These are phyloP conservation scores for Lycodopsis pacificus DNA, from an alignment of 2,797 vertebrate genomes.

Conservation along the genomic window DNA sequence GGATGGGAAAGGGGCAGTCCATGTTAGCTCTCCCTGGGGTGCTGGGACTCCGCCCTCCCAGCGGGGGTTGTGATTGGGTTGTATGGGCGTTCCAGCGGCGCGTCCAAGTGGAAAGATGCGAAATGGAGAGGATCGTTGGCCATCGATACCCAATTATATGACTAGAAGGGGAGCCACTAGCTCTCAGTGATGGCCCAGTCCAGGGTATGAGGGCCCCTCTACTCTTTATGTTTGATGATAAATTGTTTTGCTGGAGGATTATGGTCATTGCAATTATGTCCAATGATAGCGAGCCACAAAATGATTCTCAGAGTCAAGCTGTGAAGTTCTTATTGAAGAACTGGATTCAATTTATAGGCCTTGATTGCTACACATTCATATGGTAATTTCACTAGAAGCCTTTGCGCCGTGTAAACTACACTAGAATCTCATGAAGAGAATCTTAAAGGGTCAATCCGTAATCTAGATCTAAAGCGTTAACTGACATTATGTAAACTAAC, in stretches of 20 bases:
- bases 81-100: slow-evolving; percentile 76
- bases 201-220: slow-evolving; percentile 35
- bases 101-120: slow-evolving; percentile 80
- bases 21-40: slow-evolving; percentile 53
- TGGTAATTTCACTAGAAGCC: slow-evolving; percentile 45
- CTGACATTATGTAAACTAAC: background rate
- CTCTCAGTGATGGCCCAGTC: slow-evolving; percentile 57
- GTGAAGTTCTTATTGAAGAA: slow-evolving; percentile 65
- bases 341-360: slow-evolving; percentile 51
- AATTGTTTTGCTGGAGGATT: slow-evolving; percentile 71
- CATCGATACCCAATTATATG: slow-evolving; percentile 85
- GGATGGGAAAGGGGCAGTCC: slow-evolving; percentile 56
- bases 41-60: slow-evolving; percentile 72
- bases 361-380: slow-evolving; percentile 52
- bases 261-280: slow-evolving; percentile 76
- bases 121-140: slow-evolving; percentile 81
- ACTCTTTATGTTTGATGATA: slow-evolving; percentile 66
- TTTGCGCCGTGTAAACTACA: background rate
- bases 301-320: slow-evolving; percentile 66
- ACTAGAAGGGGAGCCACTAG: slow-evolving; percentile 58
- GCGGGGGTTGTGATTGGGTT: slow-evolving; percentile 82
- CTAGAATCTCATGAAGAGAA: background rate
- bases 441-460: background rate
- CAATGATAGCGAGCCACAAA: slow-evolving; percentile 44
- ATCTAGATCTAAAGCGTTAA: slow-evolving; percentile 1